A percentile compares a stretch with the other conserved stretches of the same genome.
phyloP scores from a whole-genome alignment of 2,888 invertebrate genomes.

The Idaea aversata region DNA sequence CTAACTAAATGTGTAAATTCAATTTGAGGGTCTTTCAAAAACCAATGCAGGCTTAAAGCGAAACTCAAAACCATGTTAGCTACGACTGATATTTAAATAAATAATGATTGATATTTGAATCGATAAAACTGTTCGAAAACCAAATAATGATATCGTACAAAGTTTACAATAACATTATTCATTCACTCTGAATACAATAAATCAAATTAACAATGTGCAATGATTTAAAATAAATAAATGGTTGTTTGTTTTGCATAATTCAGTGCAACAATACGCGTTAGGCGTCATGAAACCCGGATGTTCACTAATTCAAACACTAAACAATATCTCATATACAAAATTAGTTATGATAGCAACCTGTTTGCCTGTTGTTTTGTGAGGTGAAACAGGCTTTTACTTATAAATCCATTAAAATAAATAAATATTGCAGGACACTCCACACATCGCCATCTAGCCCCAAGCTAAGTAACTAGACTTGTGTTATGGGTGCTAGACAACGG shows the following conservation, averaged over 20 bases:
- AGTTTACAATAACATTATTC: background rate
- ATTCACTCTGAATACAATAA: constrained; percentile 12
- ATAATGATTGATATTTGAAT: background rate
- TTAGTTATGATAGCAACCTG: background rate
- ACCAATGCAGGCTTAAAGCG: no score
- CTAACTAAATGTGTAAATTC: no score
- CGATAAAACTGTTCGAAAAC: background rate
- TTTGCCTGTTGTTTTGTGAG: no score
- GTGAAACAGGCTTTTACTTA: no score
- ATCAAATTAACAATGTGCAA: constrained; percentile 13
- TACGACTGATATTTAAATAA: background rate
- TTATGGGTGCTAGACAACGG: no score
- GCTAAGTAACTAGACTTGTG: no score
- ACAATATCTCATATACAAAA: background rate
- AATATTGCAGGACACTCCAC: no score
- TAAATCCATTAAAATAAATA: no score
- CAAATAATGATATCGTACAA: background rate
- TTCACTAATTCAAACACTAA: background rate
- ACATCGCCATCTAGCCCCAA: no score
- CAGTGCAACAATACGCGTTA: background rate
- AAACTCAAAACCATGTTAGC: no score
- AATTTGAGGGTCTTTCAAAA: no score
- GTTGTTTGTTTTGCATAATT: background rate
- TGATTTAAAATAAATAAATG: background rate
- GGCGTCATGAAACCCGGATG: background rate